phyloP scores from a whole-genome alignment of 1,140 invertebrate species.

The Megalonaias nervosa region DNA sequence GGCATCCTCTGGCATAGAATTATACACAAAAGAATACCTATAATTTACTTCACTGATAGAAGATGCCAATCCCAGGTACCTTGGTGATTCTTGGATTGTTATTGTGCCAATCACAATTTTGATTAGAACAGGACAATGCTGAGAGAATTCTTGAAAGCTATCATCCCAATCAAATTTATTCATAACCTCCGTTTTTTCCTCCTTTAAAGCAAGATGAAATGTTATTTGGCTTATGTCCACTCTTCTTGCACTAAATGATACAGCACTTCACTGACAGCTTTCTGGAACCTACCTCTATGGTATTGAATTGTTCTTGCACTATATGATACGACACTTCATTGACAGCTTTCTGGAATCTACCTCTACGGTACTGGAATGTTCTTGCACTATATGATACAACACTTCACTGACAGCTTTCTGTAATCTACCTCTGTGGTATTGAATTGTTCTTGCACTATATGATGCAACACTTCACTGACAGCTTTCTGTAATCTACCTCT shows the following conservation, averaged over 20 bases:
- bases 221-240: background rate
- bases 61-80: background rate
- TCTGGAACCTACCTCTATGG: no score
- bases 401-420: no score
- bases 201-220: constrained; percentile 5
- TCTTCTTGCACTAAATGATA: constrained; percentile 4
- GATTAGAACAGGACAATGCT: constrained; percentile 4
- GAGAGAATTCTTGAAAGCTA: background rate
- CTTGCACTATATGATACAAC: background rate
- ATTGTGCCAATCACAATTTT: background rate
- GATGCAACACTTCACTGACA: background rate
- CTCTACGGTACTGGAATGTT: no score
- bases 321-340: no score
- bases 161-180: constrained; percentile 12
- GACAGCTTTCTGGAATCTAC: no score
- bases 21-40: constrained; percentile 7
- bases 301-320: background rate
- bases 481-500: constrained; percentile 2
- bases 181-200: constrained; percentile 1
- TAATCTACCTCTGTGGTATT: no score
- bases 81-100: background rate
- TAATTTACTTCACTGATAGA: background rate
- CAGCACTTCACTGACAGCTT: no score
- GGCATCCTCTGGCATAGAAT: constrained; percentile 1
- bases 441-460: background rate